Percentiles rank a stretch among this genome's conserved stretches.
These are phyloP conservation scores for Chaetodon trifasciatus DNA, from an alignment of 2,797 vertebrate species.

Conservation along the genomic window DNA sequence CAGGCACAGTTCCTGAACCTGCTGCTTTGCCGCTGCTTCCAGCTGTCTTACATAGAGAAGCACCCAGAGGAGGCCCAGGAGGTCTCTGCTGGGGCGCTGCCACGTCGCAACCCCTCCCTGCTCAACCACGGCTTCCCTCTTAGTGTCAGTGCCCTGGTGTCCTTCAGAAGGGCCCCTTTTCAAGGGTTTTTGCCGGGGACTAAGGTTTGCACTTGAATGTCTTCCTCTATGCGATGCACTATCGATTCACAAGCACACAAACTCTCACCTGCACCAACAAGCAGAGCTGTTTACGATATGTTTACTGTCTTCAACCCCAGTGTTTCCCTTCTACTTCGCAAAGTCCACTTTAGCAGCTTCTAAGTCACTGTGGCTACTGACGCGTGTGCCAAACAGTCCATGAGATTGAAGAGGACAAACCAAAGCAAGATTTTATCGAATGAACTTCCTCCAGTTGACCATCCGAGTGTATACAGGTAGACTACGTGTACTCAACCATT, in stretches of 20 bases:
- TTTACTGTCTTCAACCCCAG: neutral
- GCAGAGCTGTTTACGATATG: no score
- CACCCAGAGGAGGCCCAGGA: conserved; percentile 89
- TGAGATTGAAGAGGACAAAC: neutral
- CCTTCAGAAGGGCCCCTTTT: conserved; percentile 91
- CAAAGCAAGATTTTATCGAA: no score
- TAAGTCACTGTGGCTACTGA: neutral
- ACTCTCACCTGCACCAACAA: no score
- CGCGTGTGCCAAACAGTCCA: neutral
- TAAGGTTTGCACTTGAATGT: conserved; percentile 78
- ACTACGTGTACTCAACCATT: neutral
- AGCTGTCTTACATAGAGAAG: conserved; percentile 89
- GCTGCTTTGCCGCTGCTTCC: conserved; percentile 96
- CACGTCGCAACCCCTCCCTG: conserved; percentile 81
- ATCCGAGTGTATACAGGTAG: neutral
- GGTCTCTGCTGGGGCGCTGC: conserved; percentile 46
- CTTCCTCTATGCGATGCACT: neutral
- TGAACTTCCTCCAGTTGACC: neutral
- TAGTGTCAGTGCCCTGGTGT: conserved; percentile 94
- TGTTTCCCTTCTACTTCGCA: neutral
- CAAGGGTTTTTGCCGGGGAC: conserved; percentile 78
- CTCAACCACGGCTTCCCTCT: conserved; percentile 92
- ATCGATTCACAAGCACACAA: no score
- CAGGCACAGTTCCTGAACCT: conserved; percentile 94
- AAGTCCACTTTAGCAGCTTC: neutral